A percentile compares a stretch with the other conserved stretches of the same genome.
phyloP scores from a whole-genome alignment of 2,797 vertebrate species.

The Salmo trutta region DNA sequence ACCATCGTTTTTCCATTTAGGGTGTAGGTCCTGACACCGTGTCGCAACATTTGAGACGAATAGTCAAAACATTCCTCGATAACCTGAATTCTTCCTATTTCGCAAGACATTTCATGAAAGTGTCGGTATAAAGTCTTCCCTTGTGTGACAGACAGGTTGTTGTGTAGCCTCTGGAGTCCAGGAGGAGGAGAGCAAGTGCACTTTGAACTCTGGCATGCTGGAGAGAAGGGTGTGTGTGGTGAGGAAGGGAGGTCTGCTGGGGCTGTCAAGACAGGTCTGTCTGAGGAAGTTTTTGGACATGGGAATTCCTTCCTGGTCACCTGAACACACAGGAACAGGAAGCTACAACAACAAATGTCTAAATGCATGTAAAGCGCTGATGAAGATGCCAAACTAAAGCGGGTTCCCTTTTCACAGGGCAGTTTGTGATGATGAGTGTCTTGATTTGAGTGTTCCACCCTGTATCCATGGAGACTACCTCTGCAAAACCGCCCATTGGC shows the following conservation, averaged over 20 bases:
- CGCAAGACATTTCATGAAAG: constrained; percentile 61
- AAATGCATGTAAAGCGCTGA: constrained; percentile 36
- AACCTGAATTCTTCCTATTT: constrained; percentile 61
- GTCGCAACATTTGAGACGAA: constrained; percentile 46
- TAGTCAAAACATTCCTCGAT: constrained; percentile 41
- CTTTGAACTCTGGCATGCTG: constrained; percentile 88
- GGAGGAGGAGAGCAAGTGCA: constrained; percentile 86
- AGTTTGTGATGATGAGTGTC: constrained; percentile 24
- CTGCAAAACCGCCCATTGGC: constrained; percentile 9
- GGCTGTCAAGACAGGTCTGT: constrained; percentile 46
- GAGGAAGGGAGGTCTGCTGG: constrained; percentile 9
- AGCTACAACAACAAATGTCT: constrained; percentile 20
- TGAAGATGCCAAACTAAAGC: constrained; percentile 34
- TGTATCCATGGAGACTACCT: constrained; percentile 14
- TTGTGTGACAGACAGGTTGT: constrained; percentile 45
- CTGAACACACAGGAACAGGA: constrained; percentile 34
- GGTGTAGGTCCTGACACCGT: constrained; percentile 63
- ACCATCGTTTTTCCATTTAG: constrained; percentile 82
- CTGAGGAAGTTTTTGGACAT: constrained; percentile 35
- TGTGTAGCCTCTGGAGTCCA: constrained; percentile 57
- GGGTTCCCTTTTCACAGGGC: constrained; percentile 56
- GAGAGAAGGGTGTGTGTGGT: constrained; percentile 19
- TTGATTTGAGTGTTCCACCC: constrained; percentile 29
- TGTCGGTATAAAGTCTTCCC: constrained; percentile 56
- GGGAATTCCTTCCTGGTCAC: constrained; percentile 30